Percentiles rank a stretch among this genome's conserved stretches.
Conservation (phyloP, 2,113 vertebrate species). For the Alosa alosa region DNA sequence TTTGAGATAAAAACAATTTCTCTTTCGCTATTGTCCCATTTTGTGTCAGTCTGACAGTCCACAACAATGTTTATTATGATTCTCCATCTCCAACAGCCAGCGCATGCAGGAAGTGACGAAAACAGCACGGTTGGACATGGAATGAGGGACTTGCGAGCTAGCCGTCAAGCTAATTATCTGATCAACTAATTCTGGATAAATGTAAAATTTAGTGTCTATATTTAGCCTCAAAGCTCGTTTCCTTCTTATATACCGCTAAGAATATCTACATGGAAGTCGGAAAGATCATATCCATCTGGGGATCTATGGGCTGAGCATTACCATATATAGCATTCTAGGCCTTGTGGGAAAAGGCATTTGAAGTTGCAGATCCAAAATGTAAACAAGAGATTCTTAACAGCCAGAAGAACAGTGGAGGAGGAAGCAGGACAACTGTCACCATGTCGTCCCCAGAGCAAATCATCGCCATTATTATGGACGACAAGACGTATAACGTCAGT, state of each 20-base stretch:
- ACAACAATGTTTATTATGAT: not conserved
- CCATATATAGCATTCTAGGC: conserved; percentile 67
- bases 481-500: conserved; percentile 83
- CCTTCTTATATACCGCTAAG: not conserved
- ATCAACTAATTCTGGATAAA: not conserved
- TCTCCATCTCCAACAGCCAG: not conserved
- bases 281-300: conserved; percentile 13
- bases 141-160: conserved; percentile 8
- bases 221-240: not conserved
- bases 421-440: conserved; percentile 33
- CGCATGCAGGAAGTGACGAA: conserved; percentile 17
- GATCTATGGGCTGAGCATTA: conserved; percentile 62
- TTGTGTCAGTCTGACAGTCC: not conserved
- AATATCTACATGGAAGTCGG: conserved; percentile 12
- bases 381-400: conserved; percentile 50
- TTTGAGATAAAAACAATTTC: not conserved
- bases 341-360: conserved; percentile 35
- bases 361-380: conserved; percentile 58
- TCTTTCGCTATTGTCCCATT: not conserved
- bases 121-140: not conserved
- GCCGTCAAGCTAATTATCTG: not conserved
- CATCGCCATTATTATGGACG: conserved; percentile 85
- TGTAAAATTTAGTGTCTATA: not conserved
- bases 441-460: conserved; percentile 81
- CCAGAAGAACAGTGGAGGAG: conserved; percentile 28